Evolutionary conservation across 2,797 vertebrate genomes (phyloP).

Genomic region (Scolopax rusticola): DNA sequence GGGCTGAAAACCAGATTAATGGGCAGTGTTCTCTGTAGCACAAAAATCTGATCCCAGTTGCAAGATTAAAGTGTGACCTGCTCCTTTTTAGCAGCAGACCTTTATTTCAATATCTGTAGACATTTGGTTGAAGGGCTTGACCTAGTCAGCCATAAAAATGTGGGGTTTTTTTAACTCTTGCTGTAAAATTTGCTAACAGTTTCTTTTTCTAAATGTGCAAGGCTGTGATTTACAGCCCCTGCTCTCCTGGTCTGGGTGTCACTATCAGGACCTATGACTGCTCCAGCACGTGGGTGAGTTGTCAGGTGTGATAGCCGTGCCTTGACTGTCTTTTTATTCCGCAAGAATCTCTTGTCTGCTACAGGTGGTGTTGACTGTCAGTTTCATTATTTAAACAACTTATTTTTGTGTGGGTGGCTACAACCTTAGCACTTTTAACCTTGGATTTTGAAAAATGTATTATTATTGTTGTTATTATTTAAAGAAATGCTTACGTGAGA

Average conservation of each 20-base stretch:
- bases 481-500: not conserved
- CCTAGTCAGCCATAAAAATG: not conserved
- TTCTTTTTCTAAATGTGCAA: not conserved
- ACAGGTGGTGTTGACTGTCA: not conserved
- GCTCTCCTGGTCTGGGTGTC: not conserved
- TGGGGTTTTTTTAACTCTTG: not conserved
- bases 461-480: not conserved
- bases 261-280: not conserved
- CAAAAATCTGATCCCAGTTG: not conserved
- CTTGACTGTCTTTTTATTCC: not conserved
- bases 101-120: not conserved
- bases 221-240: not conserved
- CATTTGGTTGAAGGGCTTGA: not conserved
- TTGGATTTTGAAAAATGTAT: not conserved
- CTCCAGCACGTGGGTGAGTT: fast-evolving
- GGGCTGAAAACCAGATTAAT: not conserved
- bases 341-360: not conserved
- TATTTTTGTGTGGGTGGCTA: not conserved
- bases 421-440: not conserved
- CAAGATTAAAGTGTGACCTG: not conserved
- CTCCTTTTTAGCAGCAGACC: not conserved
- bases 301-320: not conserved
- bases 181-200: not conserved
- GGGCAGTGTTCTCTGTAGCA: not conserved
- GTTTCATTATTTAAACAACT: not conserved